Evolutionary conservation across 2,797 vertebrate species (phyloP), one percentile per base, ranked within the genome.

Genomic region (Meriones psammophilus): DNA sequence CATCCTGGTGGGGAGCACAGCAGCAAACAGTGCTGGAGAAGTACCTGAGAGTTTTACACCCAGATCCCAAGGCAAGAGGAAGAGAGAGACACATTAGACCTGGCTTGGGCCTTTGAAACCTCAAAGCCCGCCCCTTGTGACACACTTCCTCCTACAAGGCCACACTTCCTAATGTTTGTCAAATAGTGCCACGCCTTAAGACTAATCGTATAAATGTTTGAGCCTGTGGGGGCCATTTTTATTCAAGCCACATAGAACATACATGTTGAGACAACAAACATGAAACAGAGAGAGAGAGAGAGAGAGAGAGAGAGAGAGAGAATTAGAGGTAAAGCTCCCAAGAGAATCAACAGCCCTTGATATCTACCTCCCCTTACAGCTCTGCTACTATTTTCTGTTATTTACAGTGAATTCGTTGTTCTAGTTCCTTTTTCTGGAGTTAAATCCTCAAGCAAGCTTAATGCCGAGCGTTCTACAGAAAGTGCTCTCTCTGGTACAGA

Each of bases 341-440:
- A 50, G 24, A 89, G 20, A 62, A 81, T 50, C 24, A 76, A 88
- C 86, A 83, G 26, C 20, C 89, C 26, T 96, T 71, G 24, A 36
- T n/a, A 60, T 95, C 50, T 58, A 60, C 56, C 81, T 80, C 50
- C 9, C 58, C 20, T 42, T 84, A 39, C 7, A 81, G 42, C 42
- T 84, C 42, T 33, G 83, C 2, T 56, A 14, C 60, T 3, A 42
- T 10, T 62, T 64, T 76, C 17, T 85, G 42, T 13, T 88, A 10
- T 84, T 64, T 62, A 85, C 17, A 68, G 8, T 66, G 83, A 69
- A 33, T 85, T 91, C 30, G 78, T 64, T 80, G 58, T 74, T 71
- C 76, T 5, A 89, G 9, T 50, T 95, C 15, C 28, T 89, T 96
- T 89, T 62, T 74, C 86, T 36, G 76, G 33, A 42, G 87, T 85